These are phyloP conservation scores for Pseudochirops corinnae DNA, from an alignment of 2,797 vertebrate genomes.

Conservation along the genomic window DNA sequence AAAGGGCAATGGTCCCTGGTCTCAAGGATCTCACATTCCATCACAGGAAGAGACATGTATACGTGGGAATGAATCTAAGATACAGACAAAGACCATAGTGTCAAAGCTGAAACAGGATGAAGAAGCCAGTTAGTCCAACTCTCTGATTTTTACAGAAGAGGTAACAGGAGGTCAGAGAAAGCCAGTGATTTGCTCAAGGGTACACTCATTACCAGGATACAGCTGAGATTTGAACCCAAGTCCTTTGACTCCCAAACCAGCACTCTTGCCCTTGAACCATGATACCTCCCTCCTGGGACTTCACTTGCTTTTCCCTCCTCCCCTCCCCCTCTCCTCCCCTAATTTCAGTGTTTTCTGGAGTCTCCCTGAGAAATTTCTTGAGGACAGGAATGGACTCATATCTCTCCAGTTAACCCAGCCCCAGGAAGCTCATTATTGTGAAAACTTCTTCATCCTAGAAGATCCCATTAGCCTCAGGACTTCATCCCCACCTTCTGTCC, in stretches of 20 bases:
- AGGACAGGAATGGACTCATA: background rate
- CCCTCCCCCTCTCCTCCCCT: background rate
- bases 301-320: background rate
- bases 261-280: background rate
- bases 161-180: background rate
- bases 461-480: background rate
- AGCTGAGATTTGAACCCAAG: background rate
- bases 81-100: background rate
- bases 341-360: background rate
- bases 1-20: background rate
- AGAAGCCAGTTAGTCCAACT: too few relatives aligned
- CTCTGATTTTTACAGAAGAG: background rate
- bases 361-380: background rate
- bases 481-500: too few relatives aligned
- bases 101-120: background rate
- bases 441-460: background rate
- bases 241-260: background rate
- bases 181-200: too few relatives aligned
- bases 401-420: background rate
- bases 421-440: background rate
- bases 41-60: background rate
- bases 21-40: background rate
- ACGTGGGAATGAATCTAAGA: background rate
- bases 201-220: background rate
- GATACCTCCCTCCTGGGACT: background rate